Evolutionary conservation across 2,797 vertebrate species (phyloP), one percentile per base, ranked within the genome.

Genomic region (Sebastes aleutianus): DNA sequence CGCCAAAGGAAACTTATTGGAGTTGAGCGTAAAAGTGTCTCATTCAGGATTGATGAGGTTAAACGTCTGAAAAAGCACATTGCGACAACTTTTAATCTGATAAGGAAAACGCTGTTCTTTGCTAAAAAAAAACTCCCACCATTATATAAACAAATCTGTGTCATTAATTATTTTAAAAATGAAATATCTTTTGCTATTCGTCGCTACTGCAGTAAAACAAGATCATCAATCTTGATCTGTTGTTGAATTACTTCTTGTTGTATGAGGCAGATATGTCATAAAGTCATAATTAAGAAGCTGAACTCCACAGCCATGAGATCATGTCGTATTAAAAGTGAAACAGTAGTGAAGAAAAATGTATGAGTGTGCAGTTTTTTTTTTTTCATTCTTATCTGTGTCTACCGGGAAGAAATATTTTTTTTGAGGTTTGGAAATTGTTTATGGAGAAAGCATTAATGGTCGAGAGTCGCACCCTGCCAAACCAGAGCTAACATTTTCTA

Each of bases 381-480:
- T 50, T 74, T 29, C 8, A 22, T 81, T 78, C 54, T 78, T 68
- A 68, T 82, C 70, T 34, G 72, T 68, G 27, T 72, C 58, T 47
- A 31, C 56, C 56, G 61, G 53, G 20, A 67, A 73, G 70, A 86
- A 67, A 73, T 75, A 75, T 80, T 66, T 73, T 70, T 64, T 31
- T 6, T 24, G 27, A 56, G 62, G 50, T 84, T 83, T 69, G 39
- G 56, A 84, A 84, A 78, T 75, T 65, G 76, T 81, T 87, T 79
- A 79, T 78, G 74, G 65, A 83, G 62, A 82, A 58, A 50, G 64
- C 76, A 86, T 88, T 79, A 87, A 79, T 76, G 82, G 75, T 71
- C 5, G 53, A 36, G 70, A 43, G 78, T 78, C 11, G 13, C 67
- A 71, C 6, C 4, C 63, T 79, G 82, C 89, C 88, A 88, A 90